Base-by-base conservation (phyloP, 2,113 vertebrate species). In the Jaculus jaculus region DNA sequence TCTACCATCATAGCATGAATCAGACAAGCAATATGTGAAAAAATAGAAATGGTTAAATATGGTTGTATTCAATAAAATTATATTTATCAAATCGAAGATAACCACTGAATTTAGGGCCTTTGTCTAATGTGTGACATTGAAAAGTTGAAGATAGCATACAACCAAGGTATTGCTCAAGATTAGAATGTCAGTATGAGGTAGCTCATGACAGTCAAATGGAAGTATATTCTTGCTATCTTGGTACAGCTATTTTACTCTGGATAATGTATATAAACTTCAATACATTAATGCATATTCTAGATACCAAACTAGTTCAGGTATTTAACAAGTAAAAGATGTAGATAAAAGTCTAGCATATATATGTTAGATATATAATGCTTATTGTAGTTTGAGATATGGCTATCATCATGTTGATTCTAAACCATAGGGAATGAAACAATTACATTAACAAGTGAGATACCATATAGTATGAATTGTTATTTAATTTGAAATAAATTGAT, bases 381-480 rank as follows among this genome's bases (percentile, higher is more conserved):
- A 47, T 28, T 69, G 30, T 69, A 61, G 3, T 80, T 58, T 78
- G 34, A 78, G 10, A 24, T 1, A 18, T 32, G 54, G 11, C 32
- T 84, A 16, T 87, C 18, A 81, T 94, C 60, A 24, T 68, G 71
- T 80, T 93, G 78, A 77, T 81, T 84, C 39, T 24, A 80, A 60
- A 95, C 75, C 23, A 65, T 74, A 26, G 34, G 84, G 30, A 47
- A 37, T 81, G 39, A 87, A 89, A 58, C 42, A 82, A 39, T 84
- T 61, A 65, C 30, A 79, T 24, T 10, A 92, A 26, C 21, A 91
- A n/a, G 24, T 93, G 82, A 94, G 72, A 80, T 92, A 78, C 23
- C 26, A 77, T 23, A 74, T 39, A 82, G 17, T 39, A 5, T 90
- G 28, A 58, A 78, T 58, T 54, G 65, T 77, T 85, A 78, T n/a